A percentile compares a stretch with the other conserved stretches of the same genome.
Conservation (phyloP, 2,797 vertebrate genomes). For the Loriculus beryllinus region DNA sequence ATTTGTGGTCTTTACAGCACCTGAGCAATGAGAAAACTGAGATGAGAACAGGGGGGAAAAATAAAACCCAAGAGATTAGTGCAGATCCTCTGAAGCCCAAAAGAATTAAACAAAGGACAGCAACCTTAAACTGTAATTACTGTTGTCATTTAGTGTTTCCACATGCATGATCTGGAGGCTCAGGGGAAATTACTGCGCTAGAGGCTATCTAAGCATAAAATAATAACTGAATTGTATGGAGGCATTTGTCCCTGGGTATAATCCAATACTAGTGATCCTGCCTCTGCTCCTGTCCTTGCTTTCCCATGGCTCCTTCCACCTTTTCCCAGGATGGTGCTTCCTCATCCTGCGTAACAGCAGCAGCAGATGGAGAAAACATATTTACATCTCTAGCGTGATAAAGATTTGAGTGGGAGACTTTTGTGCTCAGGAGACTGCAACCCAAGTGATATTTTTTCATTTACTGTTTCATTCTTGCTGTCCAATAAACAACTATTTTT, state of each 20-base stretch:
- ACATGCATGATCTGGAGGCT: not conserved
- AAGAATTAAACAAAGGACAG: conserved; percentile 12
- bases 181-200: not conserved
- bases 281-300: not conserved
- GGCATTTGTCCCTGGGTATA: not conserved
- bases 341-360: not conserved
- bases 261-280: not conserved
- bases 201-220: conserved; percentile 8
- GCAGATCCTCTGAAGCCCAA: conserved; percentile 5
- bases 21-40: conserved; percentile 25
- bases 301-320: not conserved
- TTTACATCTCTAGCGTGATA: not conserved
- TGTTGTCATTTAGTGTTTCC: conserved; percentile 26
- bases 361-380: not conserved
- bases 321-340: not conserved
- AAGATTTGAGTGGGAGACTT: not conserved
- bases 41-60: conserved; percentile 1
- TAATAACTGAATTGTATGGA: not conserved
- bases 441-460: not conserved
- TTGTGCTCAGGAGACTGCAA: not conserved
- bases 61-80: conserved; percentile 19
- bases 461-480: not conserved
- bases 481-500: not conserved
- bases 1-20: conserved; percentile 16
- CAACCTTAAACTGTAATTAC: conserved; percentile 54